These are phyloP conservation scores for Cyrtodaria siliqua DNA, from an alignment of 2,888 invertebrate genomes.

Conservation along the genomic window DNA sequence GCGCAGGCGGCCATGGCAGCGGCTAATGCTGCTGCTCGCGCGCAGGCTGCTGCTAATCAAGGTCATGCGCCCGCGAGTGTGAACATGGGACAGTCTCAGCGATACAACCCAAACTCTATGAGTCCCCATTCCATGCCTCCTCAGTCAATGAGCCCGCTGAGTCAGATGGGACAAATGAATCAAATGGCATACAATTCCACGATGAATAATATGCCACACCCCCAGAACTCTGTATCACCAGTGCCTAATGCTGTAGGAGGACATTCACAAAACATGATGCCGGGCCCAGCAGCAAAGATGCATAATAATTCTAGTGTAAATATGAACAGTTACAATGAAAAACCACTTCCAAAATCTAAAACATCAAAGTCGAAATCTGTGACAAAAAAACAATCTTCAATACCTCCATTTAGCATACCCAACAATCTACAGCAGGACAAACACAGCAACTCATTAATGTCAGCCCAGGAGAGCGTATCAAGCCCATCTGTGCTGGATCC, in stretches of 20 bases:
- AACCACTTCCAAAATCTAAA: constrained; percentile 54
- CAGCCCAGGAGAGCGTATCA: constrained; percentile 34
- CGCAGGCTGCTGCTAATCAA: constrained; percentile 48
- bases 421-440: constrained; percentile 41
- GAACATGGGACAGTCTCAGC: constrained; percentile 59
- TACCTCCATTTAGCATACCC: constrained; percentile 48
- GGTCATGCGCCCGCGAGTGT: constrained; percentile 52
- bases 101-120: constrained; percentile 66
- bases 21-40: constrained; percentile 76
- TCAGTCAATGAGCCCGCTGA: constrained; percentile 58
- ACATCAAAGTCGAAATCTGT: constrained; percentile 55
- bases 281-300: constrained; percentile 45
- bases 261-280: constrained; percentile 44
- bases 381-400: constrained; percentile 22
- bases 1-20: constrained; percentile 85
- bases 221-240: constrained; percentile 70
- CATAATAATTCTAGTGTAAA: constrained; percentile 57
- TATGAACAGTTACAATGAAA: constrained; percentile 53
- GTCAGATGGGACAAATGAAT: constrained; percentile 74
- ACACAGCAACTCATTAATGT: constrained; percentile 31
- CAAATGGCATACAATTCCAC: constrained; percentile 71
- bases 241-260: constrained; percentile 73
- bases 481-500: constrained; percentile 53
- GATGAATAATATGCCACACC: constrained; percentile 67
- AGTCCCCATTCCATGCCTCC: constrained; percentile 56